Percentiles rank a stretch among this genome's conserved stretches.
These are phyloP conservation scores for Rhabdophis nuchalis DNA, from an alignment of 2,797 vertebrate species.

Conservation along the genomic window DNA sequence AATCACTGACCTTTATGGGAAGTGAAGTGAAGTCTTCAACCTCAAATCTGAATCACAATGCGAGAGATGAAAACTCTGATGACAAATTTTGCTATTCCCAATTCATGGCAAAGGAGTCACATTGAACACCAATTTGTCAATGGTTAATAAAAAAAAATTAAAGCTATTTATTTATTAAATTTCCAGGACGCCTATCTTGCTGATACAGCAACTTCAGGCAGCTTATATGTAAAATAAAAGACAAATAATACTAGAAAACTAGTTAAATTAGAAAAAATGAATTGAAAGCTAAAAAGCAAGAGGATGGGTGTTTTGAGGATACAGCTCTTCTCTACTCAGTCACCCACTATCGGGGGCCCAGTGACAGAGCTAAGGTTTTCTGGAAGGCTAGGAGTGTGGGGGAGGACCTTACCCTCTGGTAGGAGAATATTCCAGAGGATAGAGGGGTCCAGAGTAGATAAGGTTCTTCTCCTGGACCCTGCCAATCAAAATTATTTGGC, in stretches of 20 bases:
- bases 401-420: background rate
- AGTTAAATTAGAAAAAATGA: background rate
- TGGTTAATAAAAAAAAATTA: background rate
- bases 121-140: background rate
- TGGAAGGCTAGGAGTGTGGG: background rate
- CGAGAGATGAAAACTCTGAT: background rate
- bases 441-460: background rate
- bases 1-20: background rate
- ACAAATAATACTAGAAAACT: background rate
- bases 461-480: background rate
- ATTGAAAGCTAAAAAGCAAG: background rate
- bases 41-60: background rate
- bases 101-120: background rate
- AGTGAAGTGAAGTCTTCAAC: background rate
- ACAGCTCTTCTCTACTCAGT: too few species aligned
- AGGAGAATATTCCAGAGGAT: background rate
- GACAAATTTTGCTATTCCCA: background rate
- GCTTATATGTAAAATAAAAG: background rate
- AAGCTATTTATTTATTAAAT: background rate
- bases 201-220: background rate
- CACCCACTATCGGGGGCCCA: background rate
- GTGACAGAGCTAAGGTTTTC: background rate
- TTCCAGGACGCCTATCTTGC: background rate
- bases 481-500: background rate
- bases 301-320: background rate